These are phyloP conservation scores for Sebastes miniatus DNA, from an alignment of 2,797 vertebrate species.

Conservation along the genomic window DNA sequence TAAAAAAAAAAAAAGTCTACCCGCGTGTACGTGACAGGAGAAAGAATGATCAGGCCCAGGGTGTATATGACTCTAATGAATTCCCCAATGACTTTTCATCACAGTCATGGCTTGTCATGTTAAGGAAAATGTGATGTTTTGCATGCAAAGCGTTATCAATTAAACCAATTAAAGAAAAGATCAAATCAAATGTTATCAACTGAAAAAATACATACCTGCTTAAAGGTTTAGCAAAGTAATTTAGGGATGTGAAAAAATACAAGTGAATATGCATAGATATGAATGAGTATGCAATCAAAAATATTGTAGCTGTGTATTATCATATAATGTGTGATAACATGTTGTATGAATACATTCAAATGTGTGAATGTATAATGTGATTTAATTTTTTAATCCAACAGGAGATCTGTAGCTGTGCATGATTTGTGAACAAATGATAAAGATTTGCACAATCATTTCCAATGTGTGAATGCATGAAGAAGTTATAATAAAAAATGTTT, in stretches of 20 bases:
- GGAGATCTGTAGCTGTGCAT: too few relatives aligned
- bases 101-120: slow-evolving; percentile 7
- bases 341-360: too few relatives aligned
- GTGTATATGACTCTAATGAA: not conserved
- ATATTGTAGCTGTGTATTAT: too few relatives aligned
- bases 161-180: slow-evolving; percentile 22
- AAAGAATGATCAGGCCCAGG: not conserved
- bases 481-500: not conserved
- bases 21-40: not conserved
- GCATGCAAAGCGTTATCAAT: not conserved
- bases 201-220: not conserved
- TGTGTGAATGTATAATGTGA: too few relatives aligned
- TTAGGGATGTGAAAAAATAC: not conserved
- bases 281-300: not conserved
- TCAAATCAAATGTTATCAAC: not conserved
- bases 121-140: not conserved
- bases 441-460: too few relatives aligned
- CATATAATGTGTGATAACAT: too few relatives aligned
- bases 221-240: not conserved
- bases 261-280: not conserved
- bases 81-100: slow-evolving; percentile 2
- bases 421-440: too few relatives aligned
- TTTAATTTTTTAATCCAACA: too few relatives aligned
- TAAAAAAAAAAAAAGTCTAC: not conserved
- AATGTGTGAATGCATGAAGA: too few relatives aligned